Evolutionary conservation across 2,113 vertebrate genomes (phyloP), one percentile per base, ranked within the genome.

Genomic region (Garra rufa): DNA sequence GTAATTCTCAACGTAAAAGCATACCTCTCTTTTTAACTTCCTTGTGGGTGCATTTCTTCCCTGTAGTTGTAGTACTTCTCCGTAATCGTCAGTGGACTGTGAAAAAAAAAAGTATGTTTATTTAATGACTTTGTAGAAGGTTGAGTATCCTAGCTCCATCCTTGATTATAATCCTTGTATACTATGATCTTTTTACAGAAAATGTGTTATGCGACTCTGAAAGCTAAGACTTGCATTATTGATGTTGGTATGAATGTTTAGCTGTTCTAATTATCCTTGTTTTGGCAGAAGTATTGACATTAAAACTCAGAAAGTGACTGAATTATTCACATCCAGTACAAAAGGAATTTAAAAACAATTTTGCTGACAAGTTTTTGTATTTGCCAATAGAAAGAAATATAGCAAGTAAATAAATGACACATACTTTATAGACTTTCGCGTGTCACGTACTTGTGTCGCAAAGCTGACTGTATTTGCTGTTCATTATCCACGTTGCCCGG

Each of bases 221-320:
- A 48, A 67, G 26, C 26, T 28, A 10, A 80, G 4, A 65, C 10
- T 48, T 80, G 59, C 43, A 80, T 67, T 80, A 80, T 48, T 80
- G 43, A 67, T 67, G 26, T 21, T 67, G 43, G 38, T 26, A 46
- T 0, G n/a, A 43, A 61, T 63, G 55, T 28, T 67, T 28, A 34
- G 17, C 6, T 6, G 65, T 67, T 80, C 43, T 65, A 67, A 67
- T 34, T 44, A 67, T 80, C 43, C 3, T 8, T 67, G 41, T 67
- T 48, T 80, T 65, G 61, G 14, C 59, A 80, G 59, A 80, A 67
- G 21, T 67, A 65, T 67, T 80, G 59, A 67, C 43, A 80, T n/a
- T 50, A 14, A 65, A 65, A 48, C 75, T 80, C 41, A 6, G 17
- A 61, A 65, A 65, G 41, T 48, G 43, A 48, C 55, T 79, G 57